Percentiles rank a stretch among this genome's conserved stretches.
phyloP scores from a whole-genome alignment of 2,797 vertebrate species.

The Catostomus latipinnis region DNA sequence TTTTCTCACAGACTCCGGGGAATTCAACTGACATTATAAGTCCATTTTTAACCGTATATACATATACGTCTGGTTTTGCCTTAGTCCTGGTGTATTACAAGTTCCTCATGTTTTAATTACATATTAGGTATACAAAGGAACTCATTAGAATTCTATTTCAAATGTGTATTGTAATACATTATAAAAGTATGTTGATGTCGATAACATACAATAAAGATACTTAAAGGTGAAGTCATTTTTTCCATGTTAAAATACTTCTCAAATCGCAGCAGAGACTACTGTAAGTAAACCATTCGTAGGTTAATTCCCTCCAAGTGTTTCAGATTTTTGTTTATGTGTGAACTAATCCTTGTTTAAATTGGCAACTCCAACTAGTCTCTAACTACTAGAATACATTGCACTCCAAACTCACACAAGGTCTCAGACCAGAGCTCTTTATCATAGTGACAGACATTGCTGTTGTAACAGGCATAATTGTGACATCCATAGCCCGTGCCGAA shows the following conservation, averaged over 20 bases:
- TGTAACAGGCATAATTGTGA: conserved; percentile 30
- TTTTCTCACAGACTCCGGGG: conserved; percentile 20
- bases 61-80: conserved; percentile 68
- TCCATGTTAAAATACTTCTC: no score
- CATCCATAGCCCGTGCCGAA: conserved; percentile 34
- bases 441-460: conserved; percentile 31
- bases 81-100: conserved; percentile 68
- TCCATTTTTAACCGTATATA: conserved; percentile 4
- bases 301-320: neutral
- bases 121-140: neutral
- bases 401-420: neutral
- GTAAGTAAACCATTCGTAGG: no score
- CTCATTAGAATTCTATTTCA: neutral
- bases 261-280: no score
- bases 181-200: neutral
- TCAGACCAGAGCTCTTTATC: conserved; percentile 39
- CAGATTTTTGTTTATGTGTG: neutral
- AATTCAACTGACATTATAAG: conserved; percentile 39
- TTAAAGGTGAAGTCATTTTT: no score
- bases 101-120: conserved; percentile 65
- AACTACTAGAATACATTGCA: neutral
- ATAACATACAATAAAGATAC: neutral
- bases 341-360: neutral
- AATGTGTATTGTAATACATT: neutral
- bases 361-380: neutral